Evolutionary conservation across 1,140 invertebrate genomes (phyloP).

Genomic region (Trachymyrmex cornetzi): DNA sequence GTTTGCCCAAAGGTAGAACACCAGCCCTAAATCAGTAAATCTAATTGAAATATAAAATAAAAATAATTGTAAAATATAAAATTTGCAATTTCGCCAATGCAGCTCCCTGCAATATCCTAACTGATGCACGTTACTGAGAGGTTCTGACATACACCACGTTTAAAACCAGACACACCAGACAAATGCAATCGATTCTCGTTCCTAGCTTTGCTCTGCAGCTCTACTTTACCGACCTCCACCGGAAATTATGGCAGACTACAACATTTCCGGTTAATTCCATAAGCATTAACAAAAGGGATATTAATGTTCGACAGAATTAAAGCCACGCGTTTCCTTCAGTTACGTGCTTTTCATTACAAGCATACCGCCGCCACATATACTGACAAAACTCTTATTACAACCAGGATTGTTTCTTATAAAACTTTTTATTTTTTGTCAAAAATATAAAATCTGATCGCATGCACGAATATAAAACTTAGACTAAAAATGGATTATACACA

Average conservation of each 20-base stretch:
- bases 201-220: background rate
- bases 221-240: slow-evolving; percentile 45
- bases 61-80: background rate
- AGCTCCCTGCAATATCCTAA: slow-evolving; percentile 71
- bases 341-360: slow-evolving; percentile 29
- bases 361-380: background rate
- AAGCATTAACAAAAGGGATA: slow-evolving; percentile 69
- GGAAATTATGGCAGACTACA: slow-evolving; percentile 71
- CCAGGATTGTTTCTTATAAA: background rate
- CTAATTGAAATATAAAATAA: slow-evolving; percentile 19
- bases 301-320: slow-evolving; percentile 70
- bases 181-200: slow-evolving; percentile 47
- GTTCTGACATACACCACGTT: slow-evolving; percentile 56
- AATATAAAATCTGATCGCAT: background rate
- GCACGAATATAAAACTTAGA: background rate
- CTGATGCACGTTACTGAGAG: slow-evolving; percentile 17
- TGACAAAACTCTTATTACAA: background rate
- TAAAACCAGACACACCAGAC: slow-evolving; percentile 6
- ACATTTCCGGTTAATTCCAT: slow-evolving; percentile 75
- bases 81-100: background rate
- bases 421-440: background rate
- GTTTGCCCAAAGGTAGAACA: too few relatives aligned
- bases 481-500: too few relatives aligned
- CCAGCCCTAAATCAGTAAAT: background rate
- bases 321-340: slow-evolving; percentile 65